phyloP scores from a whole-genome alignment of 2,113 vertebrate genomes.

The Todiramphus saurophagus region DNA sequence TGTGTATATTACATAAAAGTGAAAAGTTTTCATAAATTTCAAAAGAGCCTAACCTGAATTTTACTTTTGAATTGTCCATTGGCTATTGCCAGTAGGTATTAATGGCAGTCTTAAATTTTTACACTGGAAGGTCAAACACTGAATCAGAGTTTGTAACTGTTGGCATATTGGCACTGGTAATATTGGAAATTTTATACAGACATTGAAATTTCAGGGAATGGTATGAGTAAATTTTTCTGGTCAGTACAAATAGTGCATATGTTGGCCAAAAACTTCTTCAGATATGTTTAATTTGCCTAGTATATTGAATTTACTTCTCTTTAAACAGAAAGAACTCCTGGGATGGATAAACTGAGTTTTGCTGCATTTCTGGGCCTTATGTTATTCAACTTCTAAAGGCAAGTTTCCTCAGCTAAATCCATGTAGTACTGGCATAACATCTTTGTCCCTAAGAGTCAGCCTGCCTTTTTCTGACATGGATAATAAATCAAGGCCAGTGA shows the following conservation, averaged over 20 bases:
- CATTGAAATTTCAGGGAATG: background rate
- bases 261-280: background rate
- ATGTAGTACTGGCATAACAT: background rate
- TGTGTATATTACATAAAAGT: background rate
- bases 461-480: background rate
- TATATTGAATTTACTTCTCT: background rate
- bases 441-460: background rate
- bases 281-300: background rate
- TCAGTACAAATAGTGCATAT: background rate
- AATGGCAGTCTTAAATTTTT: background rate
- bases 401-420: background rate
- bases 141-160: background rate
- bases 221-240: background rate
- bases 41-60: background rate
- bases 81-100: background rate
- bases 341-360: background rate
- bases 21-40: background rate
- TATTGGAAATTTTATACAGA: background rate
- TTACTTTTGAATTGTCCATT: background rate
- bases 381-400: background rate
- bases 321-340: background rate
- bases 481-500: background rate
- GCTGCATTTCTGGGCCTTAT: background rate
- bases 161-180: background rate
- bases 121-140: background rate